Base-by-base conservation (phyloP, 2,113 vertebrate species). In the Seriola aureovittata region DNA sequence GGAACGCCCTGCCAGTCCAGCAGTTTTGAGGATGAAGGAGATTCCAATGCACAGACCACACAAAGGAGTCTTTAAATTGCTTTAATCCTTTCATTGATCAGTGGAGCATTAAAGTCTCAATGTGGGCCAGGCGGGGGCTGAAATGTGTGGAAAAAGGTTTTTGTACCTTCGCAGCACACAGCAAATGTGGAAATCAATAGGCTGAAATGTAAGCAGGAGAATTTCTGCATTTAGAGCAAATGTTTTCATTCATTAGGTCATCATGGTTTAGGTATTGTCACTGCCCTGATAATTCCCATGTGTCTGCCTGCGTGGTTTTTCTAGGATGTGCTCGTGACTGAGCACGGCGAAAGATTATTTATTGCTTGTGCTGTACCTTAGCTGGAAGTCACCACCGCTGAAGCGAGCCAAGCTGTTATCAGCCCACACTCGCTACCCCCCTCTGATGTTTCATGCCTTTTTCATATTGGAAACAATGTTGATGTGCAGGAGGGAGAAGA, bases 61-160 rank as follows among this genome's bases (percentile, higher is more conserved):
- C 76, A 91, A 86, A 85, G 50, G 79, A 62, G 64, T 42, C 52
- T 87, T 86, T 81, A 86, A 90, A 90, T 76, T 72, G 79, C 86
- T 82, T 72, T 88, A 89, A 89, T 92, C 90, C 44, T 50, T 50
- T 63, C 89, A 90, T 90, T 91, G 89, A 93, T 92, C 81, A 65
- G 72, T 75, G 84, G 72, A 86, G 90, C 85, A 80, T 87, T 87
- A 88, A 84, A 91, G 71, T 87, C 81, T 88, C 78, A 59, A 42
- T 79, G 73, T 57, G 73, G 67, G 80, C 76, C 52, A 80, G 74
- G 66, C 78, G 0, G 3, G 11, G 42, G 59, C 50, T 60, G 77
- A 44, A 78, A 66, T 57, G 71, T 64, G 64, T 79, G 67, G 62
- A 82, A 85, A 82, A 14, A 67, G 64, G 54, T 59, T 77, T 80